Conservation (phyloP, 2,888 invertebrate genomes). For the Sarcophaga variegata region DNA sequence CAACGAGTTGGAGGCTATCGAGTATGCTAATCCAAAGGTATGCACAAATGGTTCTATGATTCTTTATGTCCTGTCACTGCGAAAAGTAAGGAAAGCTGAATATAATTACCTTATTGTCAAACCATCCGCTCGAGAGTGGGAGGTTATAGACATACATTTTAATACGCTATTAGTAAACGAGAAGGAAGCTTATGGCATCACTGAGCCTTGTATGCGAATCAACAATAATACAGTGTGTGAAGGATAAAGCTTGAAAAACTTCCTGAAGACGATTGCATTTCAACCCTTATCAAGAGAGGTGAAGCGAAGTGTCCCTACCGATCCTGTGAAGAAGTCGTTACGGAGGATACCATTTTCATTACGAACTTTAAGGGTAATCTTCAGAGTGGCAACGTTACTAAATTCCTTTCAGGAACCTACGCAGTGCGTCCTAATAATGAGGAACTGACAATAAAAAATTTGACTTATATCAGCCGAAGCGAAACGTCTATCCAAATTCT, state of each 20-base stretch:
- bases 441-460: too few relatives aligned
- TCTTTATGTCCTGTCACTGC: not conserved
- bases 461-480: not conserved
- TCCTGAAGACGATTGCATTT: constrained; percentile 13
- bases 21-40: not conserved
- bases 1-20: constrained; percentile 1
- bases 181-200: too few relatives aligned
- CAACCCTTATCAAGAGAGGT: constrained; percentile 12
- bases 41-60: not conserved
- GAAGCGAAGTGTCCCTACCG: constrained; percentile 22
- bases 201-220: too few relatives aligned
- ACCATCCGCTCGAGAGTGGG: not conserved
- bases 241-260: constrained; percentile 6
- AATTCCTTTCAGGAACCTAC: constrained; percentile 27
- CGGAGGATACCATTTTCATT: not conserved
- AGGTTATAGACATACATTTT: constrained; percentile 1
- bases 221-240: too few relatives aligned
- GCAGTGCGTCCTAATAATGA: not conserved
- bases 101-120: constrained; percentile 2
- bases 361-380: constrained; percentile 19
- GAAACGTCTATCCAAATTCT: constrained; percentile 10
- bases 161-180: too few relatives aligned
- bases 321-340: constrained; percentile 19
- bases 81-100: not conserved
- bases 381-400: constrained; percentile 18